Evolutionary conservation across 2,888 invertebrate genomes (phyloP).

Genomic region (Lasioglossum figueresi): DNA sequence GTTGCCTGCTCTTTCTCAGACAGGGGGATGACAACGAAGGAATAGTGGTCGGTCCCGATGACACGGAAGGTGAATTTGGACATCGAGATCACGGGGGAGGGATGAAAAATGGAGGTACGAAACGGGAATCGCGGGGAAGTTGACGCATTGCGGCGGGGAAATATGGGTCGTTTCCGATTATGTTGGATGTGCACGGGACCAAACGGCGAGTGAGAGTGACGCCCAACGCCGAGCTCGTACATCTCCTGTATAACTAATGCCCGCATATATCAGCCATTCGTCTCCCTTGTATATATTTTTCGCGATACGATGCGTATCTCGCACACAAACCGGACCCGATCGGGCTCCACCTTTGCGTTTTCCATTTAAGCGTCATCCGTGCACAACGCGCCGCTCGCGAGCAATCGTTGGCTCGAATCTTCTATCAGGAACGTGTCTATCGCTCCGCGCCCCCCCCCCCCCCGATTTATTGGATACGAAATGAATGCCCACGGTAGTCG

Average conservation of each 20-base stretch:
- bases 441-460: background rate
- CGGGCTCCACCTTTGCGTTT: constrained; percentile 23
- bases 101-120: constrained; percentile 66
- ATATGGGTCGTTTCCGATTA: constrained; percentile 61
- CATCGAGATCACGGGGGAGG: constrained; percentile 42
- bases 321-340: background rate
- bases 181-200: constrained; percentile 69
- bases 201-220: constrained; percentile 69
- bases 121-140: constrained; percentile 55
- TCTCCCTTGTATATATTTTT: constrained; percentile 58
- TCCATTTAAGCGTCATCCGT: constrained; percentile 43
- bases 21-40: constrained; percentile 22
- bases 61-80: constrained; percentile 65
- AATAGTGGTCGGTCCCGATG: constrained; percentile 60
- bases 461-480: constrained; percentile 29
- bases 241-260: constrained; percentile 77
- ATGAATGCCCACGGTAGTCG: background rate
- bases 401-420: constrained; percentile 23
- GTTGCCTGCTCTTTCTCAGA: background rate
- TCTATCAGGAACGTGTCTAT: constrained; percentile 21
- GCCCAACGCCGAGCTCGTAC: constrained; percentile 72
- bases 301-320: constrained; percentile 30
- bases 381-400: background rate
- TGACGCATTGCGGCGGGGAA: constrained; percentile 70
- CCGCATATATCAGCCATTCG: constrained; percentile 74